Evolutionary conservation across 1,140 invertebrate species (phyloP), one percentile per base, ranked within the genome.

Genomic region (Conus ventricosus): DNA sequence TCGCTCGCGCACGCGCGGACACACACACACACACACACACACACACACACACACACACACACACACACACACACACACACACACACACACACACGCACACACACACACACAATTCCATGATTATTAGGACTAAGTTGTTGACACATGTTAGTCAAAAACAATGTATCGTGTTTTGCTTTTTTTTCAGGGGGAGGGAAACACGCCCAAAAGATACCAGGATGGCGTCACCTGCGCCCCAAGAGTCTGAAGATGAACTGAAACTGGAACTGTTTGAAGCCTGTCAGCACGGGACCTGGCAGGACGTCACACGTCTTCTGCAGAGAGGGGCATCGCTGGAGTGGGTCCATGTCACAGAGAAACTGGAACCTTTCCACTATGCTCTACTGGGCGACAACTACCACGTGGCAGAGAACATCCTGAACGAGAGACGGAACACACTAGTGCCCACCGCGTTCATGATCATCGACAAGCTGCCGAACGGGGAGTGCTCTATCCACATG

Each of bases 61-160:
- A 78, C 76, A 8, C 17, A 39, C 76, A 78, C 76, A 78, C 76
- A 78, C 76, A 78, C 76, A 78, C 76, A 78, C 76, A 78, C 76
- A 78, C 76, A 78, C 76, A 78, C 76, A 78, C n/a, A 27, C 76
- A 39, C n/a, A 78, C 25, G 10, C 76, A 39, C 20, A 39, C n/a
- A 78, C 10, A 78, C 10, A 78, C 25, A 39, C n/a, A 39, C 25
- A n/a, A 75, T 75, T 75, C 39, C 39, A 39, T 39, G 20, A 67
- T 67, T 23, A 67, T 67, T 15, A 67, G 60, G 20, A 67, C 20
- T 15, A 67, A 15, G 60, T 67, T 67, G 20, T 67, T 67, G 11
- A 67, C 60, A 63, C 13, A 67, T 67, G 20, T 67, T 23, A 67
- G 60, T 67, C 11, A 67, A 67, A 15, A 13, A 67, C 11, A 67